Evolutionary conservation across 2,113 vertebrate genomes (phyloP).

Genomic region (Delphinus delphis): DNA sequence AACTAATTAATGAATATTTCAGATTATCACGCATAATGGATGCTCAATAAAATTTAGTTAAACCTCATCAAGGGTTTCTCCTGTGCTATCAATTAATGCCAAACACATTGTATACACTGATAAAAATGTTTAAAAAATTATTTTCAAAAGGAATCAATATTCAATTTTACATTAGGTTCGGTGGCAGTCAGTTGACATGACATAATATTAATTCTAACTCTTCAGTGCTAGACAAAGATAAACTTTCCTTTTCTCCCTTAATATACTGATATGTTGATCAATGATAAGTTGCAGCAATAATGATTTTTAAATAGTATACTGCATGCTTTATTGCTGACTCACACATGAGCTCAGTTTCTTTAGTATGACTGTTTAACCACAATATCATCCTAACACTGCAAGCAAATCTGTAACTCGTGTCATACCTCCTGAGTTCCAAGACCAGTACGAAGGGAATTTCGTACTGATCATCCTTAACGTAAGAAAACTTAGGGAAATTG

Average conservation of each 20-base stretch:
- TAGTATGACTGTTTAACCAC: neutral
- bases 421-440: neutral
- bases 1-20: neutral
- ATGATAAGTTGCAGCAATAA: neutral
- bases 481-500: neutral
- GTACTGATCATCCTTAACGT: neutral
- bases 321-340: neutral
- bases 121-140: neutral
- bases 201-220: neutral
- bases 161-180: constrained; percentile 26
- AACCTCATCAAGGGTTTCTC: neutral
- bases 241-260: neutral
- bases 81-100: neutral
- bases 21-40: neutral
- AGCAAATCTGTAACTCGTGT: neutral
- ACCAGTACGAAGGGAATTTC: neutral
- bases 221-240: constrained; percentile 31
- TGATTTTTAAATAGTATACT: neutral
- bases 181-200: neutral
- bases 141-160: constrained; percentile 22
- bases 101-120: neutral
- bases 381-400: neutral
- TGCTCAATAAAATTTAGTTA: constrained; percentile 1
- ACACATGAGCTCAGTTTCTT: constrained; percentile 20
- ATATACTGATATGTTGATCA: neutral